Conservation (phyloP, 2,113 vertebrate genomes). For the Zosterops pallidus region DNA sequence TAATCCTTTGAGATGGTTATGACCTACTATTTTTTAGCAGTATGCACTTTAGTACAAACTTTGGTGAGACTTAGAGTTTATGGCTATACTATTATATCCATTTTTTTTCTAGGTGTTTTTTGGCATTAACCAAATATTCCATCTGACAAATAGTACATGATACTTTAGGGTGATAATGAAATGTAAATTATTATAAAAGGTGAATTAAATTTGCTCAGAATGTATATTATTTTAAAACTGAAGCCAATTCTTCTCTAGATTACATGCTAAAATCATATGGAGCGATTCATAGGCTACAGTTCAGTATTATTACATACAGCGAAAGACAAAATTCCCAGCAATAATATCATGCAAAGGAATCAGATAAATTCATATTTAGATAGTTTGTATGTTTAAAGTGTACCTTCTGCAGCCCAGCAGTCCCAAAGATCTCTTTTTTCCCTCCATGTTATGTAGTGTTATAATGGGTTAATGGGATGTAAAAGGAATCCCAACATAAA, state of each 20-base stretch:
- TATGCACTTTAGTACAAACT: not conserved
- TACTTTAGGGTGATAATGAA: not conserved
- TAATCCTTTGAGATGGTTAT: not conserved
- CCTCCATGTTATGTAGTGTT: not conserved
- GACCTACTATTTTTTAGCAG: not conserved
- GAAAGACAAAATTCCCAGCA: not conserved
- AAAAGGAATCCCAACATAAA: not conserved
- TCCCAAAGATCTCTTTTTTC: not conserved
- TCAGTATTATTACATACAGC: not conserved
- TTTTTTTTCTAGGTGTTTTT: not conserved
- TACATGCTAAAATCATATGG: not conserved
- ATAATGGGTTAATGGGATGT: not conserved
- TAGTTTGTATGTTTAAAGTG: not conserved
- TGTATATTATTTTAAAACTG: not conserved
- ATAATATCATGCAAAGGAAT: not conserved
- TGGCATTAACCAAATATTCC: not conserved
- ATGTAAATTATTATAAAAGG: not conserved
- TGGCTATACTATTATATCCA: not conserved
- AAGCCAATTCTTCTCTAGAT: not conserved
- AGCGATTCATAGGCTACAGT: not conserved
- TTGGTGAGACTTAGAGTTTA: not conserved
- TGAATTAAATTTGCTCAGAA: not conserved
- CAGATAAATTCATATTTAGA: not conserved
- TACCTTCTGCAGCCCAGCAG: not conserved
- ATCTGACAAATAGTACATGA: not conserved